These are phyloP conservation scores for Drosophila repletoides DNA, from an alignment of 1,140 invertebrate genomes.

Conservation along the genomic window DNA sequence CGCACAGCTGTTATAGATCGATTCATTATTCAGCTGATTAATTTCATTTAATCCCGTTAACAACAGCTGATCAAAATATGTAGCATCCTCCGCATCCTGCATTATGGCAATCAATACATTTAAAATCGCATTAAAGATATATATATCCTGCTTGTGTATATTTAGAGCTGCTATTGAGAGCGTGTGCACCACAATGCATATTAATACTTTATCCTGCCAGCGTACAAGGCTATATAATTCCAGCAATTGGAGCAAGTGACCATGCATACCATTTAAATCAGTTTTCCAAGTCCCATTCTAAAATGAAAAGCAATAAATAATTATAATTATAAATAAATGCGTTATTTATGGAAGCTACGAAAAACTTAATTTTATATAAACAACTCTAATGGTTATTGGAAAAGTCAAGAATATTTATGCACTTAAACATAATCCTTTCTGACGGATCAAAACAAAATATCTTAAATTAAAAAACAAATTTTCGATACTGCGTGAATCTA, in stretches of 20 bases:
- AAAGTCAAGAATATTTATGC: too few relatives aligned
- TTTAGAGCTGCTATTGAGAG: neutral
- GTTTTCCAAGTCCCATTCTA: neutral
- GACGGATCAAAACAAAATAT: too few relatives aligned
- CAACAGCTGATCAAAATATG: neutral
- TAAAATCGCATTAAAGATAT: constrained; percentile 83
- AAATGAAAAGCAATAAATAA: neutral
- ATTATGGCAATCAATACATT: constrained; percentile 25
- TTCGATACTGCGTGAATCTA: too few relatives aligned
- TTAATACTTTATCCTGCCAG: constrained; percentile 17
- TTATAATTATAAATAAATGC: neutral
- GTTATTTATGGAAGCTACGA: too few relatives aligned
- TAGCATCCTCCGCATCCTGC: constrained; percentile 13
- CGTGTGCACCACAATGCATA: constrained; percentile 7
- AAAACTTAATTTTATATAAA: too few relatives aligned
- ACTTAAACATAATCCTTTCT: too few relatives aligned
- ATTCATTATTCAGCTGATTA: constrained; percentile 17
- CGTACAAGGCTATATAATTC: constrained; percentile 21
- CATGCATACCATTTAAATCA: constrained; percentile 33
- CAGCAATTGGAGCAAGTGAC: constrained; percentile 22
- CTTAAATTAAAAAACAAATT: too few relatives aligned
- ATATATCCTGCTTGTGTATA: constrained; percentile 10
- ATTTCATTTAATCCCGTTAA: neutral
- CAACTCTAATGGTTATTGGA: too few relatives aligned
- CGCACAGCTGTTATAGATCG: constrained; percentile 17